Base-by-base conservation (phyloP, 1,140 invertebrate genomes). In the Caerostris extrusa region DNA sequence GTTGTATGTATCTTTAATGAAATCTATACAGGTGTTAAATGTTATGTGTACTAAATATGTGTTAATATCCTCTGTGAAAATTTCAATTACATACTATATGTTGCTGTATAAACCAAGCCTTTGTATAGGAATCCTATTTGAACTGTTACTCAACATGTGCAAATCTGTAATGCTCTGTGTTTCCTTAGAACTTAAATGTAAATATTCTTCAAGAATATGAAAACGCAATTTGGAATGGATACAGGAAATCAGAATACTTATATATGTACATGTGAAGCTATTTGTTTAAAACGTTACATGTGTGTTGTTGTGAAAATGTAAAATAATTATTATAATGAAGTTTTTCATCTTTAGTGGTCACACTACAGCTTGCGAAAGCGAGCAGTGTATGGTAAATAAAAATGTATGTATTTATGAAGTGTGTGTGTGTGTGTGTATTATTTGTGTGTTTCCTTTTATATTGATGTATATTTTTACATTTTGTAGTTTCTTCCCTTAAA, bases 271-370 rank as follows among this genome's bases (percentile, higher is more conserved):
- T 77, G 71, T 77, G 71, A 53, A 77, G 71, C 71, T 77, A 77
- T 53, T 77, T 77, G 71, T 77, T 77, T 77, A 77, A 77, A 77
- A 50, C 34, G 50, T 77, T 50, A 77, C 34, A 71, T 71, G 53
- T 77, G 50, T 77, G 71, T 77, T 77, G 71, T 53, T 77, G 71
- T 77, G 71, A 77, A 77, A 77, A 53, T 77, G 71, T 77, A 67
- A n/a, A 17, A n/a, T 67, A 67, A 67, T 34, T 34, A n/a, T n/a
- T 67, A 77, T 77, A 53, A 50, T 50, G 34, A 19, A 77, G 34
- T 50, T 77, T 34, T 34, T 50, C 71, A 77, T 50, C 50, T 50
- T 12, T 77, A 77, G 71, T 77, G 71, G 50, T 77, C 71, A 77
- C 71, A 53, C 34, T 50, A 14, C 71, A 53, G 34, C 71, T 53